A percentile compares a stretch with the other conserved stretches of the same genome.
Conservation (phyloP, 2,888 invertebrate genomes). For the Cloeon dipterum region DNA sequence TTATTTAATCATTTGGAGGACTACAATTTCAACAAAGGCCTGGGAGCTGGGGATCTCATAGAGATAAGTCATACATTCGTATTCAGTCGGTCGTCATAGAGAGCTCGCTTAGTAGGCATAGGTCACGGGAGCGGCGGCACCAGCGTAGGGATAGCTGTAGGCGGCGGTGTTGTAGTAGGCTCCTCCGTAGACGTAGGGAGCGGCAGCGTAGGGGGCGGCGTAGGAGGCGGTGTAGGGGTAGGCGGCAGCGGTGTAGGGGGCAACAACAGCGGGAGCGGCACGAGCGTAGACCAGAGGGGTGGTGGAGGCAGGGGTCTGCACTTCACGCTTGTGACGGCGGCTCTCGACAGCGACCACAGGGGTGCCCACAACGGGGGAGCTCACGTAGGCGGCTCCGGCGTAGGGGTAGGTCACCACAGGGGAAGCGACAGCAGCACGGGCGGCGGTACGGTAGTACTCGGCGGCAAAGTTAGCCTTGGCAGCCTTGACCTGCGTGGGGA, state of each 20-base stretch:
- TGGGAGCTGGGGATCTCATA: no score
- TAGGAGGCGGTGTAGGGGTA: background rate
- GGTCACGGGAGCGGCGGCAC: background rate
- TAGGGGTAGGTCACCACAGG: background rate
- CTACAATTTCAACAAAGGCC: no score
- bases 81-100: no score
- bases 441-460: background rate
- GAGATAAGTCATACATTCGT: no score
- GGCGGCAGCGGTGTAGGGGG: background rate
- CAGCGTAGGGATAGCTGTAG: background rate
- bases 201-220: background rate
- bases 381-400: background rate
- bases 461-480: no score
- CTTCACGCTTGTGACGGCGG: background rate
- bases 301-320: background rate
- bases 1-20: no score
- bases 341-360: background rate
- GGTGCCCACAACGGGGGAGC: background rate
- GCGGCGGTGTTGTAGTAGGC: background rate
- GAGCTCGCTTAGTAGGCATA: background rate
- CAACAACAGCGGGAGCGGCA: no score
- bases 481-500: background rate
- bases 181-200: conserved; percentile 1
- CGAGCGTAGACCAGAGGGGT: conserved; percentile 1
- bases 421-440: background rate